A percentile compares a stretch with the other conserved stretches of the same genome.
Conservation (phyloP, 2,797 vertebrate species). For the Sarcophilus harrisii region DNA sequence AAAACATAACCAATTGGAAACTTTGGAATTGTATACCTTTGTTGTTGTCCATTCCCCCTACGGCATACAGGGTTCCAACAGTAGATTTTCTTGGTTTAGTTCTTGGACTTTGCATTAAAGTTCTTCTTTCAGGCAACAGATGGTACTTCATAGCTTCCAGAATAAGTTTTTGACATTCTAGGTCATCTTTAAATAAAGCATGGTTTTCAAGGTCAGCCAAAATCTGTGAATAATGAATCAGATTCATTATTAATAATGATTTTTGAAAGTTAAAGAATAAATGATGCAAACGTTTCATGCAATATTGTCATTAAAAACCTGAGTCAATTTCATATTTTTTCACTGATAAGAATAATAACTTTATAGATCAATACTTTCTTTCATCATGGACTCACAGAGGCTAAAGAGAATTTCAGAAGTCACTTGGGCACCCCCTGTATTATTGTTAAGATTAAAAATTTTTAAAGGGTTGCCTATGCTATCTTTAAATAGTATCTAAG, state of each 20-base stretch:
- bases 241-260: conserved; percentile 60
- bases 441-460: neutral
- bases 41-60: conserved; percentile 90
- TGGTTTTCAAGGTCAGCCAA: conserved; percentile 89
- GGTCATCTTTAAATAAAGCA: conserved; percentile 88
- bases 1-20: fast-evolving
- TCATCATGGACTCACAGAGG: neutral
- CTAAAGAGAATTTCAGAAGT: neutral
- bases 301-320: neutral
- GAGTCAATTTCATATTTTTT: neutral
- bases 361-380: conserved; percentile 12
- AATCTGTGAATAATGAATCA: conserved; percentile 83
- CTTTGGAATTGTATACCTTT: conserved; percentile 84
- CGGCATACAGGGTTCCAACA: conserved; percentile 87
- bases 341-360: neutral
- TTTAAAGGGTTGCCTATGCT: neutral
- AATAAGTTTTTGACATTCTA: conserved; percentile 90
- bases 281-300: neutral
- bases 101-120: conserved; percentile 89
- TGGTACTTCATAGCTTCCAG: conserved; percentile 90
- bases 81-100: conserved; percentile 90
- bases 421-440: neutral
- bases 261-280: conserved; percentile 12
- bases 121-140: conserved; percentile 88
- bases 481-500: neutral